Base-by-base conservation (phyloP, 2,888 invertebrate species). In the Heliconius ethilla region DNA sequence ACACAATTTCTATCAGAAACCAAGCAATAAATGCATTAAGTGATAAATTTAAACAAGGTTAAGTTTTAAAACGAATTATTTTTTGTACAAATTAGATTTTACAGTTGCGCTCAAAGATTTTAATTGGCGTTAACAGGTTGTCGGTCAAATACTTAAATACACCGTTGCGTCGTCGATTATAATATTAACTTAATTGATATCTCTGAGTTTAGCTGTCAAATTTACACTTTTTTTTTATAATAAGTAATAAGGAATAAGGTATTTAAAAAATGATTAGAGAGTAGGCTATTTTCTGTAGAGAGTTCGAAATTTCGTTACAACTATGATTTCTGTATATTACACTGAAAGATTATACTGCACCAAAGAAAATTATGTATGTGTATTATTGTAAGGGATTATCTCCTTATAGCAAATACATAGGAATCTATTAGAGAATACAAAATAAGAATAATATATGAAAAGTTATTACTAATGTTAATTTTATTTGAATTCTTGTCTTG, bases 381-480 rank as follows among this genome's bases (percentile, higher is more conserved):
- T 45, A 40, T 37, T 40, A 69, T 67, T 40, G 69, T 69, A 69
- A 25, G 69, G 67, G 25, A n/a, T 25, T 75, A n/a, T 51, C 45
- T 74, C 18, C 37, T 74, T 40, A 63, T 51, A 73, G 29, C 45
- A 65, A 22, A 65, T 45, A 65, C 29, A 55, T 75, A 51, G 66
- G 15, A 51, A 66, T 33, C 29, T 67, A 25, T 66, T 66, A 29
- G 29, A 18, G n/a, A 37, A 59, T 72, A 51, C 45, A 22, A 65
- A 7, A 45, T 51, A 40, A 29, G 66, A 75, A 7, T 75, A 51
- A 33, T 40, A 40, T 67, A 63, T 62, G 27, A 63, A 40, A 74
- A 74, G 75, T 74, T 70, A 76, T 63, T n/a, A 76, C 33, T 76
- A 33, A 65, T 37, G 65, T 76, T 63, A 76, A 76, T 72, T 65